Percentiles rank a stretch among this genome's conserved stretches.
These are phyloP conservation scores for Molorchus minor DNA, from an alignment of 2,888 invertebrate genomes.

Conservation along the genomic window DNA sequence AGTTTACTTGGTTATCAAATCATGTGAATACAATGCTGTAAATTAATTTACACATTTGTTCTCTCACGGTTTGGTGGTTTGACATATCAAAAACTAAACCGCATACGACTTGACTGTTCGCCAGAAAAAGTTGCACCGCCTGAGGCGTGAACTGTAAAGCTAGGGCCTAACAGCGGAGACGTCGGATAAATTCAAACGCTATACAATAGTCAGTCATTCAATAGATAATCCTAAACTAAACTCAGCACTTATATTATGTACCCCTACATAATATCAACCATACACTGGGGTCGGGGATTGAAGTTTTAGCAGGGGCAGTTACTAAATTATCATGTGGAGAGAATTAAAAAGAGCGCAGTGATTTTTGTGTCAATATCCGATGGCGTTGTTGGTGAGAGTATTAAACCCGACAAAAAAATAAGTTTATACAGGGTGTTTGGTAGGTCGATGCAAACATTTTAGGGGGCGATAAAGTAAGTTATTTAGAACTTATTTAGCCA, in stretches of 20 bases:
- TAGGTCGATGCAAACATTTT: too few species aligned
- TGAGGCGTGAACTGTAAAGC: conserved; percentile 40
- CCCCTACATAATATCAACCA: conserved; percentile 31
- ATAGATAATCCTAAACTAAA: conserved; percentile 51
- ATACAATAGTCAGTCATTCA: conserved; percentile 48
- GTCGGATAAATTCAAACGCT: conserved; percentile 43
- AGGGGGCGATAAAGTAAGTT: too few species aligned
- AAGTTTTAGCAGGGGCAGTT: conserved; percentile 26
- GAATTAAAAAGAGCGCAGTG: conserved; percentile 39
- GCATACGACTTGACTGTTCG: conserved; percentile 35
- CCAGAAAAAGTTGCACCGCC: conserved; percentile 46
- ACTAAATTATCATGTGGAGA: conserved; percentile 33
- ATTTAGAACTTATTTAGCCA: too few species aligned
- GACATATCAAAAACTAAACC: conserved; percentile 46
- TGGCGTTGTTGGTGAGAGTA: conserved; percentile 14
- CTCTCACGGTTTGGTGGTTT: conserved; percentile 32
- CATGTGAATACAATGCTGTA: too few species aligned
- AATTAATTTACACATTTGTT: not conserved
- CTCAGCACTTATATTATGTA: conserved; percentile 45
- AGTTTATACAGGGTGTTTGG: too few species aligned
- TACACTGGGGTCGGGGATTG: conserved; percentile 13
- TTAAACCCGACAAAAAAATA: too few species aligned
- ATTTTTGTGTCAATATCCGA: conserved; percentile 41
- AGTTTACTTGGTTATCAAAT: too few species aligned
- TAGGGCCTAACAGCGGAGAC: conserved; percentile 22